Base-by-base conservation (phyloP, 2,797 vertebrate species). In the Rhabdophis nuchalis region DNA sequence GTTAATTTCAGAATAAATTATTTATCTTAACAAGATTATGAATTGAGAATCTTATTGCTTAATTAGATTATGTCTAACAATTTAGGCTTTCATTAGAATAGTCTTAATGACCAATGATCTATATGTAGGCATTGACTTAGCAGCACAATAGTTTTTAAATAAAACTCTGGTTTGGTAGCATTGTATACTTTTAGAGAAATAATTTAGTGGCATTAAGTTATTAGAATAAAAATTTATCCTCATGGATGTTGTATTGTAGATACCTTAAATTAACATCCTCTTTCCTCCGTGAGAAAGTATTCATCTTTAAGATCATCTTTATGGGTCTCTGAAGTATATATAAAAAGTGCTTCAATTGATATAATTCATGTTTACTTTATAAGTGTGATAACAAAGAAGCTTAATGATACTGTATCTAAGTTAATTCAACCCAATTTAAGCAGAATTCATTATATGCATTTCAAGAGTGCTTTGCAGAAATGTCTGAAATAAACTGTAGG, bases 381-480 rank as follows among this genome's bases (percentile, higher is more conserved):
- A 89, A 93, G 90, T 89, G 20, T 94, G 88, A 93, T 87, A 41
- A 41, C 72, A 72, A 87, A 87, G 41, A 58, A 56, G 10, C 54
- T 85, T 72, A 27, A 53, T 11, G 23, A 87, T 20, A 23, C 85
- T 94, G 57, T 93, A 94, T 89, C 94, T 68, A 87, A 92, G 14
- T 0, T 91, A 89, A 92, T 20, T 61, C 6, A 60, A 0, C 29
- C 87, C 9, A 13, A 9, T 94, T 54, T 85, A 92, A 86, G 87
- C 46, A 9, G 32, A 89, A 18, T 64, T 89, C 46, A 89, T 50
- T 93, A 90, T 46, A 94, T 53, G 52, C 6, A n/a, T 91, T 0
- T 0, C 60, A 86, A 41, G 18, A 53, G 8, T 25, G 16, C 2
- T 53, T 92, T 54, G 5, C 92, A 72, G 61, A 93, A 29, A 82